These are phyloP conservation scores for Gnathonemus longibarbis DNA, from an alignment of 2,113 vertebrate species.

Conservation along the genomic window DNA sequence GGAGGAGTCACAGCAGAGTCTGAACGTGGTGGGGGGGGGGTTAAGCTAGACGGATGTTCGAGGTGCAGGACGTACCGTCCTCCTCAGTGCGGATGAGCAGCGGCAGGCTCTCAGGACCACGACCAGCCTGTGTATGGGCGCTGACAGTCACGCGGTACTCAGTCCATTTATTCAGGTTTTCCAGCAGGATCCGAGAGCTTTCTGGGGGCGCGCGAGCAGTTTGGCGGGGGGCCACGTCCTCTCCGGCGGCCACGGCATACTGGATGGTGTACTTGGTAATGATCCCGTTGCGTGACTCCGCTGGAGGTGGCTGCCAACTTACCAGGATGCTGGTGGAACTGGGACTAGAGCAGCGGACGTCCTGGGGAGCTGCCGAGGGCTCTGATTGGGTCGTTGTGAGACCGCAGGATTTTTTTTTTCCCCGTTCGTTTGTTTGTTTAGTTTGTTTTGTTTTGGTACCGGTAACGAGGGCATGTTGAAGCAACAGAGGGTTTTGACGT, in stretches of 20 bases:
- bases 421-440: conserved; percentile 35
- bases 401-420: conserved; percentile 39
- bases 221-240: conserved; percentile 73
- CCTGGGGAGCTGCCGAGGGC: conserved; percentile 91
- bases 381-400: conserved; percentile 75
- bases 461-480: conserved; percentile 43
- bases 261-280: conserved; percentile 88
- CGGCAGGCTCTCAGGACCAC: conserved; percentile 86
- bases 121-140: conserved; percentile 82
- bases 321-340: conserved; percentile 96
- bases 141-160: conserved; percentile 86
- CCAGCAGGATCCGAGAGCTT: conserved; percentile 80
- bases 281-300: conserved; percentile 84
- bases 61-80: conserved; percentile 85
- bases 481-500: conserved; percentile 43
- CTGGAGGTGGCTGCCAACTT: conserved; percentile 90
- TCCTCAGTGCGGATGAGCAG: conserved; percentile 93
- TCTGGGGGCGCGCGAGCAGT: conserved; percentile 73
- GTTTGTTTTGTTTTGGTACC: not conserved
- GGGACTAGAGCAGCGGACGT: conserved; percentile 87
- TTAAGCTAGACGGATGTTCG: not conserved
- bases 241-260: conserved; percentile 72
- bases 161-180: conserved; percentile 91
- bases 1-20: conserved; percentile 32
- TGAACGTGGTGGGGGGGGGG: not conserved